Percentiles rank a stretch among this genome's conserved stretches.
Evolutionary conservation across 2,888 invertebrate species (phyloP).

Genomic region (Chirona hameri): DNA sequence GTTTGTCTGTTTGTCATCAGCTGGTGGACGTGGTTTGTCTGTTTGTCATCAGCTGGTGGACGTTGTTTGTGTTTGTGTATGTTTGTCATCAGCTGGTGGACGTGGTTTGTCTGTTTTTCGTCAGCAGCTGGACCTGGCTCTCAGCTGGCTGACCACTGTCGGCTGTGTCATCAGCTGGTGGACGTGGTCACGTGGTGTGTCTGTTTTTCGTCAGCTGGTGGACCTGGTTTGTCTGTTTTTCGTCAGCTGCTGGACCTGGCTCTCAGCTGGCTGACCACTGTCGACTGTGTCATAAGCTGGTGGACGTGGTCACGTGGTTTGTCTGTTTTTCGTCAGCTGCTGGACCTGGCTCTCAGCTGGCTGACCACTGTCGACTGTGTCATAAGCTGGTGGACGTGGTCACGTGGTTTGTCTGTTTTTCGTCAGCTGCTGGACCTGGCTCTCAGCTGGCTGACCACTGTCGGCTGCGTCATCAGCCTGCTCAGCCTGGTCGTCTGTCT

Average conservation of each 20-base stretch:
- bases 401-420: slow-evolving; percentile 41
- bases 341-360: slow-evolving; percentile 41
- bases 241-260: not conserved
- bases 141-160: slow-evolving; percentile 46
- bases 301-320: not conserved
- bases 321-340: not conserved
- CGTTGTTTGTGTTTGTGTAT: slow-evolving; percentile 48
- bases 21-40: not conserved
- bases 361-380: slow-evolving; percentile 44
- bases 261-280: not conserved
- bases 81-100: slow-evolving; percentile 47
- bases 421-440: slow-evolving; percentile 32
- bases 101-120: slow-evolving; percentile 44
- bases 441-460: slow-evolving; percentile 45
- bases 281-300: not conserved
- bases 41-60: slow-evolving; percentile 28
- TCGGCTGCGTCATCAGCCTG: slow-evolving; percentile 48
- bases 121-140: slow-evolving; percentile 33
- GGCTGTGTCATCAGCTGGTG: slow-evolving; percentile 43
- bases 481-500: slow-evolving; percentile 46
- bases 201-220: not conserved
- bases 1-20: too few relatives aligned
- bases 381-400: slow-evolving; percentile 47
- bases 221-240: not conserved
- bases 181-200: too few relatives aligned